Evolutionary conservation across 2,888 invertebrate species (phyloP), one percentile per base, ranked within the genome.

Genomic region (Steromphala cineraria): DNA sequence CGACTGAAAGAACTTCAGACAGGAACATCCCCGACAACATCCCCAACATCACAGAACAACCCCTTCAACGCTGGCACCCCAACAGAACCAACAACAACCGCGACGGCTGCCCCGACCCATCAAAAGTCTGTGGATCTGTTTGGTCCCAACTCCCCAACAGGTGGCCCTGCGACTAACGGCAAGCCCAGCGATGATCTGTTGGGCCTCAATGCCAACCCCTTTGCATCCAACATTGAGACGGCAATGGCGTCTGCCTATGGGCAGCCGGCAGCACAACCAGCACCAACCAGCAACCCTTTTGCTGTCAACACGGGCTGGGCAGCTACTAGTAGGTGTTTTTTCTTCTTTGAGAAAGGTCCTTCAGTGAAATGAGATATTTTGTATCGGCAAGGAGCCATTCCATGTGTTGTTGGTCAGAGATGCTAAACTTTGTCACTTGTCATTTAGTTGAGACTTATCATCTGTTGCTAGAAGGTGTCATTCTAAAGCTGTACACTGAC

Each of bases 161-260:
- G 52, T 24, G 67, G 31, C 52, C 31, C 62, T 31, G 78, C 75
- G 21, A 62, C 77, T 17, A 74, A 76, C 74, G 78, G 81, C 21
- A 97, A 96, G 94, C 96, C 98, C 28, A 97, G 97, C 17, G 98
- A 98, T 91, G 97, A 98, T 94, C 94, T 98, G 86, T 95, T 98
- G 79, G 96, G 97, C 90, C 95, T 98, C 86, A 89, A 91, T 78
- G 96, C 97, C 67, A 98, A 98, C 94, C 98, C 98, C 13, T 98
- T 98, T 93, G 96, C 97, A 15, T 91, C 92, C 84, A 92, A 90
- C 81, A 87, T 93, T 17, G 90, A 91, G 83, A 89, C 88, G 53
- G 90, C 87, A 24, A 88, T 90, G 88, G 88, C 91, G 62, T 87
- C 89, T 77, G 86, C 87, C 7, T 85, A 88, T 74, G 84, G 86